phyloP scores from a whole-genome alignment of 2,113 vertebrate species.

The Spilogale gracilis region DNA sequence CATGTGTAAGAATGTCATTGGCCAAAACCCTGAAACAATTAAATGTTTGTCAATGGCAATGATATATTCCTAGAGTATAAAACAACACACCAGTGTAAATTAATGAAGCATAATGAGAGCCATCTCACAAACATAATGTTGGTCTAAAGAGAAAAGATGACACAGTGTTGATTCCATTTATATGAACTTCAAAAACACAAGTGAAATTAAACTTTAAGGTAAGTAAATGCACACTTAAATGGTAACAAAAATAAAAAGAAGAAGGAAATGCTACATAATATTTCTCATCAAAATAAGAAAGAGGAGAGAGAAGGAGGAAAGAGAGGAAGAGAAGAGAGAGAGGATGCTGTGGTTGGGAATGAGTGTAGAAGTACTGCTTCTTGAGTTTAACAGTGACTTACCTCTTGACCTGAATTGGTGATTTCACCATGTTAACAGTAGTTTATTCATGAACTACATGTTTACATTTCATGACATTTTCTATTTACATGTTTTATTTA shows the following conservation, averaged over 20 bases:
- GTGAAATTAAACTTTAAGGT: background rate
- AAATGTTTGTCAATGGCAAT: background rate
- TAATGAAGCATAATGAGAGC: background rate
- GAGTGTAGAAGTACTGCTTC: too few species aligned
- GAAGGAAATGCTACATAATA: background rate
- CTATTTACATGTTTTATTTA: background rate
- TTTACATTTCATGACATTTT: background rate
- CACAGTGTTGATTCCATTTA: background rate
- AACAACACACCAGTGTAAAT: background rate
- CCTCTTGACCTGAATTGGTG: background rate
- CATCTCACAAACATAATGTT: background rate
- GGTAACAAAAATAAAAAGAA: background rate
- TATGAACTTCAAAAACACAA: background rate
- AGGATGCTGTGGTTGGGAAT: background rate
- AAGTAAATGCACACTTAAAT: background rate
- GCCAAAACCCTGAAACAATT: background rate
- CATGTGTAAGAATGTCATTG: background rate
- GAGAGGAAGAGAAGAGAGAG: background rate
- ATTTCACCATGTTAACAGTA: background rate
- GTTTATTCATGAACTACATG: background rate
- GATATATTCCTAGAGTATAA: background rate
- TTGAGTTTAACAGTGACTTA: background rate
- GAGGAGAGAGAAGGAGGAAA: background rate
- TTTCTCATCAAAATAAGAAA: background rate
- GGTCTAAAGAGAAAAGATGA: background rate